Evolutionary conservation across 2,113 vertebrate genomes (phyloP), one percentile per base, ranked within the genome.

Genomic region (Oryzias celebensis): DNA sequence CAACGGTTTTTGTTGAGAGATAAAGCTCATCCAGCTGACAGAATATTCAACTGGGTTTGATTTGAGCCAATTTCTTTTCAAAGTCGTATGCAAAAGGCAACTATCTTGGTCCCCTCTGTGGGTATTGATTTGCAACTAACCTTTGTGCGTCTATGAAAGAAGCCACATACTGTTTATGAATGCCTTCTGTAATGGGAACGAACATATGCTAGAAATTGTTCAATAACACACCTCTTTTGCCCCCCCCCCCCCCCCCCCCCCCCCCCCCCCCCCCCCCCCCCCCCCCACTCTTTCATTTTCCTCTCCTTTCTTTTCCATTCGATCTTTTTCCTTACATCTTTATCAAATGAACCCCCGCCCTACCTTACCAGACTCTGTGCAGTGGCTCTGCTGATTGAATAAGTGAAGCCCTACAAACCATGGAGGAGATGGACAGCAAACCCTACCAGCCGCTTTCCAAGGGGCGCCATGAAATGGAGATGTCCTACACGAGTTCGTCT

Each of bases 391-490:
- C 87, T 88, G 85, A 91, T 89, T 94, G 92, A 92, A 92, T 94
- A 93, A 89, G 80, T 51, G 83, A 90, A 89, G 76, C 72, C 56
- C 59, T 71, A 61, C 75, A 79, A 93, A 93, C 89, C 85, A 98
- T 98, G 96, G 96, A 98, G 88, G 96, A 98, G 91, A 96, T 96
- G 90, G 95, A 98, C 91, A 96, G 94, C 81, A 98, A 98, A 91
- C 96, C 96, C 71, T 98, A 98, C 88, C 96, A 98, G 85, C 96
- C 96, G 20, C 88, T 98, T 85, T 95, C 96, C 16, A 98, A 98
- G 90, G 94, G 93, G 17, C 96, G 95, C 68, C 95, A 96, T 83
- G 95, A 98, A 82, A 95, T 97, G 93, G 96, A 98, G 91, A 89
- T 97, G 90, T 91, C 94, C 69, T 97, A 98, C 86, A 95, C 94